Base-by-base conservation (phyloP, 2,888 invertebrate species). In the Zele albiditarsus region DNA sequence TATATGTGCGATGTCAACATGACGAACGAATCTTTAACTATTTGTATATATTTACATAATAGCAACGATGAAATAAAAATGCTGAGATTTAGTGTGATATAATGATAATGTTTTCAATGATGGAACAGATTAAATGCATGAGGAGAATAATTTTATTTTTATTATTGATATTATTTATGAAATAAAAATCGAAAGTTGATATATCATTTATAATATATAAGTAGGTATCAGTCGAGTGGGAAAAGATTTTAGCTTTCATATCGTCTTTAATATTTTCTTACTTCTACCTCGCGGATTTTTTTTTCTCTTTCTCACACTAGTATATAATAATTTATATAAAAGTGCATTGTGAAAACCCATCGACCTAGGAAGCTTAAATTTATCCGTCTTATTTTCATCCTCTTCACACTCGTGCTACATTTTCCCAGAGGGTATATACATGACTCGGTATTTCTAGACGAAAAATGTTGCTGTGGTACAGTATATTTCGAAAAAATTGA, bases 331-430 rank as follows among this genome's bases (percentile, higher is more conserved):
- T 53, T n/a, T 53, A 53, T 53, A 53, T 53, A 20, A 53, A 53
- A 20, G 53, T 20, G 53, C 53, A 57, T 27, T 23, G 31, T 53
- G 33, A 49, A 53, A 69, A 69, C 57, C 57, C 68, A n/a, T 70
- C 70, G 16, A 38, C 58, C 33, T 16, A 31, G 25, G 33, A 20
- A 38, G 70, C 60, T 58, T 70, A 70, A 70, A 70, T 70, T 60
- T 70, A 70, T 60, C 70, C 70, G 70, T 70, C 60, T 38, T 70
- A 33, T 70, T 70, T 33, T 70, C 38, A 16, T 12, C 63, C 63
- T 31, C n/a, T 63, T 8, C 12, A 20, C 33, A 12, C 23, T 38
- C 10, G 63, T 23, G 23, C 38, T n/a, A 69, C 68, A 10, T 53
- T 20, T 25, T 70, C 27, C 31, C 25, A 27, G 60, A 31, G 42